A percentile compares a stretch with the other conserved stretches of the same genome.
Conservation (phyloP, 2,797 vertebrate genomes). For the Natrix natrix region DNA sequence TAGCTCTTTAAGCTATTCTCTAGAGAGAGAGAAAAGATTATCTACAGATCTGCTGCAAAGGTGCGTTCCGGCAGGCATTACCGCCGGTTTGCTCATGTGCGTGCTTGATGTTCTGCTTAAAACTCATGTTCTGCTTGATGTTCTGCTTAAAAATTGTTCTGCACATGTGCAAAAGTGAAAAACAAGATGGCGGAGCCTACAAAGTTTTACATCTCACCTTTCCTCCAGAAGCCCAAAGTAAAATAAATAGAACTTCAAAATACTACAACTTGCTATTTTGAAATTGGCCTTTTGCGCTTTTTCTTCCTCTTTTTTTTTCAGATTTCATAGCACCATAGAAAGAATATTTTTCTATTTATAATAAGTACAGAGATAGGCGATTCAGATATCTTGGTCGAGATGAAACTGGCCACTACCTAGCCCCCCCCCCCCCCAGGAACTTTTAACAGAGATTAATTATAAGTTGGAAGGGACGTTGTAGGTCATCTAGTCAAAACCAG, state of each 20-base stretch:
- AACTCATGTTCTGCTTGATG: too few relatives aligned
- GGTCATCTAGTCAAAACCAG: too few relatives aligned
- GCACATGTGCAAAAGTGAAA: too few relatives aligned
- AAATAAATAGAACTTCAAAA: neutral
- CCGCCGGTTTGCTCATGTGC: too few relatives aligned
- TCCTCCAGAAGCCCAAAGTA: neutral
- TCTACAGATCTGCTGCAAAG: neutral
- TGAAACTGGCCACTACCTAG: neutral
- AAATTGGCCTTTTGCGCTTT: neutral
- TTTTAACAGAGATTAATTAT: too few relatives aligned
- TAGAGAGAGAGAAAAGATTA: neutral
- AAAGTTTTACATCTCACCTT: neutral
- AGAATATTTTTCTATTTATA: neutral
- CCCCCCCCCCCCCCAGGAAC: too few relatives aligned
- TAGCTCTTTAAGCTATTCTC: neutral
- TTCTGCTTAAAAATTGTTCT: too few relatives aligned
- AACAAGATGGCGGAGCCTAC: too few relatives aligned
- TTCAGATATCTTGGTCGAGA: neutral
- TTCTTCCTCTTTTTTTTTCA: neutral
- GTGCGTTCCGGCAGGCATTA: too few relatives aligned
- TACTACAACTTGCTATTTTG: neutral
- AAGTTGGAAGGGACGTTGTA: too few relatives aligned
- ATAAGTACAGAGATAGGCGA: neutral
- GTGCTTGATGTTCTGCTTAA: too few relatives aligned
- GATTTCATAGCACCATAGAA: neutral